Evolutionary conservation across 2,797 vertebrate genomes (phyloP), one percentile per base, ranked within the genome.

Genomic region (Benthosema pterotum): DNA sequence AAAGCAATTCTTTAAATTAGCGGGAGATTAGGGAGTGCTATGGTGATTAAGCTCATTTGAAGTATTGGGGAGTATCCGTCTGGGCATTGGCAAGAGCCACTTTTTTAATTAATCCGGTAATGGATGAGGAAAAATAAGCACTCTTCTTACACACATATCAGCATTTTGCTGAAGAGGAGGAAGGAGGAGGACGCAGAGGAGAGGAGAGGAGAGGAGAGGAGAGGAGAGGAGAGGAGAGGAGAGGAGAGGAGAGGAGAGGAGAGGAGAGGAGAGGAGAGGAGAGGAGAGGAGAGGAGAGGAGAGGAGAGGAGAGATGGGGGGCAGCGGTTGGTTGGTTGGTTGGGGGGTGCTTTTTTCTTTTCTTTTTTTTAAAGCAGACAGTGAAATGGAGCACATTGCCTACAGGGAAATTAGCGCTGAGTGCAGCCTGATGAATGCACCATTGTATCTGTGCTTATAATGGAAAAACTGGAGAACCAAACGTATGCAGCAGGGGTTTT

Each of bases 21-120:
- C 78, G 78, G 57, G 67, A 90, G 90, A 93, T 93, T 92, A 93
- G 84, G 87, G 87, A 85, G 87, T 81, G 80, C 87, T 22, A 87
- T 81, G 89, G 89, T 88, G 91, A 92, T 92, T 92, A 28, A 28
- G 90, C 90, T 91, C 85, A 91, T 92, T 91, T 91, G 86, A 92
- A 92, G 88, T 91, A 89, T 88, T 87, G 90, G 28, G 5, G 5
- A 91, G 82, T 81, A 90, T 84, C 91, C 86, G 88, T 89, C 87
- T 92, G 92, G 89, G 89, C 89, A 89, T 88, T 92, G 81, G 89
- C 85, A 88, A 90, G 87, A 88, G 85, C 87, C 84, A 82, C 80
- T 83, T 86, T n/a, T 92, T 92, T 92, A 92, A 93, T 93, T 93
- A 93, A 92, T 93, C 91, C 88, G 77, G 75, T 91, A 90, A 91